Evolutionary conservation across 2,797 vertebrate genomes (phyloP).

Genomic region (Falco naumanni): DNA sequence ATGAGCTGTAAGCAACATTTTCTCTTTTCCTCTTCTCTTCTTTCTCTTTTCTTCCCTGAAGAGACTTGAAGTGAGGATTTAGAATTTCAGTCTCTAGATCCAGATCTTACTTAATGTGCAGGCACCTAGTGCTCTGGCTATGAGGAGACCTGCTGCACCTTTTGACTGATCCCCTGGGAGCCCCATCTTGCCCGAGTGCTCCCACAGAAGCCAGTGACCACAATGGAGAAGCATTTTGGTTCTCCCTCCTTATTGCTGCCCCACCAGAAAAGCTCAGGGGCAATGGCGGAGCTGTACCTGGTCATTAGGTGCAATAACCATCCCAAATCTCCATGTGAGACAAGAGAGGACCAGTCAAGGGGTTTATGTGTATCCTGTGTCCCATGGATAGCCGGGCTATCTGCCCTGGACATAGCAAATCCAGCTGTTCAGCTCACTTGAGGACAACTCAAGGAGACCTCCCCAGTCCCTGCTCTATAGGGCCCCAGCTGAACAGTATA

Average conservation of each 20-base stretch:
- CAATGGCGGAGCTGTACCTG: neutral
- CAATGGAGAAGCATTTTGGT: neutral
- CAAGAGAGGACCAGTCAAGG: neutral
- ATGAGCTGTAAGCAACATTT: neutral
- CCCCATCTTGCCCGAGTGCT: accelerated
- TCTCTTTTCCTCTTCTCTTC: neutral
- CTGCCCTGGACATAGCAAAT: neutral
- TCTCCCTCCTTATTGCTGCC: neutral
- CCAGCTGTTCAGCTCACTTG: neutral
- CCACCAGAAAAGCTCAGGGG: neutral
- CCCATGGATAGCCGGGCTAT: neutral
- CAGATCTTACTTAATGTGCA: neutral
- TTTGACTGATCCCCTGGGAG: neutral
- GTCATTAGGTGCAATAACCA: neutral
- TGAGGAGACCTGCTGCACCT: neutral
- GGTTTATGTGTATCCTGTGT: neutral
- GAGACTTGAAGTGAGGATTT: neutral
- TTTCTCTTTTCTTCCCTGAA: neutral
- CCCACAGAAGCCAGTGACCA: neutral
- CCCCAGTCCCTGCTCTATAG: neutral
- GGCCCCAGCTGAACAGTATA: neutral
- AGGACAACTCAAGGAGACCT: neutral
- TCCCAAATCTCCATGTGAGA: neutral
- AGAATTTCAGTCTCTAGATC: neutral
- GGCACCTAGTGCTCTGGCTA: neutral